phyloP scores from a whole-genome alignment of 2,797 vertebrate genomes.

The Hippopotamyrus pictus region DNA sequence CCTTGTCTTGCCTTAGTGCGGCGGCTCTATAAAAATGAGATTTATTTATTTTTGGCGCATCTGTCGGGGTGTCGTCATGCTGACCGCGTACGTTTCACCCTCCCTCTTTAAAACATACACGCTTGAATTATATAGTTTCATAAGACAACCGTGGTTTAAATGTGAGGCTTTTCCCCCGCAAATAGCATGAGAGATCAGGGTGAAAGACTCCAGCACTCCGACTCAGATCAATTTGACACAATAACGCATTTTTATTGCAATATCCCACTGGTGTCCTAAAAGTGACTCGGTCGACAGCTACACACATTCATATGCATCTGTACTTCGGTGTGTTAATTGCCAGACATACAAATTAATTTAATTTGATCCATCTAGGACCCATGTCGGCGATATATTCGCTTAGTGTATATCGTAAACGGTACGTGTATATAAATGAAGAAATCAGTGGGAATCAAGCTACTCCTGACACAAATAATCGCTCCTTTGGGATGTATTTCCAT shows the following conservation, averaged over 20 bases:
- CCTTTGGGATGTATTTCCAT: background rate
- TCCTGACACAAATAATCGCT: background rate
- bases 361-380: background rate
- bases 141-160: conserved; percentile 15
- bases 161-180: background rate
- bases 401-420: background rate
- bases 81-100: conserved; percentile 14
- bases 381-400: background rate
- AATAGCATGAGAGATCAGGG: background rate
- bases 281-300: background rate
- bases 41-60: conserved; percentile 31
- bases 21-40: conserved; percentile 13
- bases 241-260: background rate
- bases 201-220: background rate
- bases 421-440: background rate
- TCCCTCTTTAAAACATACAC: background rate
- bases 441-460: background rate
- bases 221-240: background rate
- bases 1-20: background rate
- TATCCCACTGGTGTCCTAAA: background rate
- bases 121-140: conserved; percentile 4
- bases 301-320: background rate
- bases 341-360: background rate
- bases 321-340: background rate
- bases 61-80: conserved; percentile 24